A percentile compares a stretch with the other conserved stretches of the same genome.
phyloP scores from a whole-genome alignment of 2,797 vertebrate genomes.

The Eutrigla gurnardus region DNA sequence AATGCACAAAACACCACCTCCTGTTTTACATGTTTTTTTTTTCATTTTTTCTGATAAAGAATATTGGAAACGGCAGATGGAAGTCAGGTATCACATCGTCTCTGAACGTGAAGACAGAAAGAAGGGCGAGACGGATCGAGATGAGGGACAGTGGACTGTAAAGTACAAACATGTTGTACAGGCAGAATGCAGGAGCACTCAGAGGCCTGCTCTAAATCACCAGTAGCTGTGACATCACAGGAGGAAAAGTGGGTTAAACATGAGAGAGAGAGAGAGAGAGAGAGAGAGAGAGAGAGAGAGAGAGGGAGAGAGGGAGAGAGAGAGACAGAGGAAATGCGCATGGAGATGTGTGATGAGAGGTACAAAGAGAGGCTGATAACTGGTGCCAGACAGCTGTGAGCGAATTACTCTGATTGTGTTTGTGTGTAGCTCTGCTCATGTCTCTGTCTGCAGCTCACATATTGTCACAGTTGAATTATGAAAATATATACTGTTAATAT shows the following conservation, averaged over 20 bases:
- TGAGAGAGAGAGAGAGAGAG: not conserved
- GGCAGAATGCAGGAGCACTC: constrained; percentile 40
- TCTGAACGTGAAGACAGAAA: constrained; percentile 47
- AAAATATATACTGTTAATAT: constrained; percentile 4
- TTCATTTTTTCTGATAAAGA: constrained; percentile 18
- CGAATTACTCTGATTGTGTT: constrained; percentile 35
- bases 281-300: not conserved
- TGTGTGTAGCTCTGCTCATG: constrained; percentile 10
- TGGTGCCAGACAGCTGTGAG: constrained; percentile 56
- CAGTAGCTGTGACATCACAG: constrained; percentile 42
- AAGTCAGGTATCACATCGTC: constrained; percentile 47
- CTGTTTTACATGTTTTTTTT: constrained; percentile 16
- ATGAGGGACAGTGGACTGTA: constrained; percentile 7
- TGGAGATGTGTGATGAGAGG: constrained; percentile 50
- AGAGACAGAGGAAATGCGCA: constrained; percentile 22
- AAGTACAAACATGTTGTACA: constrained; percentile 31
- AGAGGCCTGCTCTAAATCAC: constrained; percentile 57
- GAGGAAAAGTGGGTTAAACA: constrained; percentile 16
- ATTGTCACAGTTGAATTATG: not conserved
- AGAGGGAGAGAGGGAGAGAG: constrained; percentile 4
- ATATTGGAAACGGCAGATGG: constrained; percentile 36
- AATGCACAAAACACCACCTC: constrained; percentile 30
- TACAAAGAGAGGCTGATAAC: constrained; percentile 50
- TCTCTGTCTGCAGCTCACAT: not conserved
- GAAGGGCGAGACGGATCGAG: constrained; percentile 15